phyloP scores from a whole-genome alignment of 2,113 vertebrate species.

The Microcebus tavaratra region DNA sequence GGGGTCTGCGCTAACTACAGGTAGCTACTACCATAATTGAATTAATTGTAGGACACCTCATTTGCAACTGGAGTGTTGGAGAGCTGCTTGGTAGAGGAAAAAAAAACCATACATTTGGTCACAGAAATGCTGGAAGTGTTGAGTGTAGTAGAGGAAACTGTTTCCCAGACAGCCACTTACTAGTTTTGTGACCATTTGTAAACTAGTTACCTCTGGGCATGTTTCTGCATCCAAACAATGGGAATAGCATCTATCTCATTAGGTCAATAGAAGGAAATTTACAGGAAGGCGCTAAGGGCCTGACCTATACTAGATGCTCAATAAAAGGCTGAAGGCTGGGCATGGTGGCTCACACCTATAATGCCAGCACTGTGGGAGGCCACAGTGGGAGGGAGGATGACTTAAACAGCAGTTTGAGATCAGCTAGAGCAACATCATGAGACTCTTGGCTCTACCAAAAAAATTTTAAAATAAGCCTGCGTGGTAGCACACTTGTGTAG shows the following conservation, averaged over 20 bases:
- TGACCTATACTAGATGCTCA: background rate
- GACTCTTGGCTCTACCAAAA: background rate
- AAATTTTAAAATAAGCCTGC: background rate
- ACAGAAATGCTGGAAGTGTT: background rate
- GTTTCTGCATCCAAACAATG: background rate
- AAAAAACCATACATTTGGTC: background rate
- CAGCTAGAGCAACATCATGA: background rate
- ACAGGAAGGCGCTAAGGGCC: background rate
- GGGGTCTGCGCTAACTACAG: background rate
- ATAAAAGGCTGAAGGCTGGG: background rate
- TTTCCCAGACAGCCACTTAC: background rate
- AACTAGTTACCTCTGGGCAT: background rate
- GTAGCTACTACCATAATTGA: background rate
- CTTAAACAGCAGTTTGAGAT: background rate
- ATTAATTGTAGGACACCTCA: background rate
- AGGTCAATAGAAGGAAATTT: background rate
- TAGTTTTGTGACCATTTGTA: background rate
- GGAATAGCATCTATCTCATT: background rate
- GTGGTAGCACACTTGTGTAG: background rate
- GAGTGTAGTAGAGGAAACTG: background rate
- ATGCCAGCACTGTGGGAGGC: background rate
- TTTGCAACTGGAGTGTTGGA: background rate
- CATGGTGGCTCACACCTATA: background rate
- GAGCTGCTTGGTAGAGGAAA: background rate
- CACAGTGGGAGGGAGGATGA: background rate